These are phyloP conservation scores for Sminthurides bifidus DNA, from an alignment of 1,140 invertebrate species.

Conservation along the genomic window DNA sequence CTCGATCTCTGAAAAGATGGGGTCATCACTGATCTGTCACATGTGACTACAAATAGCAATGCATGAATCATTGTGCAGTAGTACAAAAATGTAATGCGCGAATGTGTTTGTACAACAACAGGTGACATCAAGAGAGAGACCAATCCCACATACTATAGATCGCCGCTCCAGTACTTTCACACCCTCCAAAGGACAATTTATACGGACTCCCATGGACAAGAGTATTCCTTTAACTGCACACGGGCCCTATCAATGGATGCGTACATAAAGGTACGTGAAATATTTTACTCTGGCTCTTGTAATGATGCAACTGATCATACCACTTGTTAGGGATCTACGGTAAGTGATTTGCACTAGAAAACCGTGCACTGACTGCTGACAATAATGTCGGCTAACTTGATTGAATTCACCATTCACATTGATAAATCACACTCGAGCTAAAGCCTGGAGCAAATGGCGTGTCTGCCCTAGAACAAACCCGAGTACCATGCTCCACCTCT, in stretches of 20 bases:
- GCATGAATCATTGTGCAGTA: no score
- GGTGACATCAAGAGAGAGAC: constrained; percentile 35
- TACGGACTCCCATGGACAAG: constrained; percentile 34
- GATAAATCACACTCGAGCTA: no score
- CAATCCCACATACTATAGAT: constrained; percentile 46
- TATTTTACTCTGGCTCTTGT: background rate
- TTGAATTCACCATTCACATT: background rate
- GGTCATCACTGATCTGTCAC: no score
- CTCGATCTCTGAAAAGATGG: no score
- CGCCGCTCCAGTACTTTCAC: constrained; percentile 41
- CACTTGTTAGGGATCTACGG: background rate
- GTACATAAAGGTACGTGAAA: constrained; percentile 42
- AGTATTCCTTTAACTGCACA: constrained; percentile 32
- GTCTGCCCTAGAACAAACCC: no score
- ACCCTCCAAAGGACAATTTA: constrained; percentile 25
- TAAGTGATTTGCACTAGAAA: background rate
- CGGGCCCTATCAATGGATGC: constrained; percentile 41
- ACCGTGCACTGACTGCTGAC: no score
- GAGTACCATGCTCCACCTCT: no score
- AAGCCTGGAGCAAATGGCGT: no score
- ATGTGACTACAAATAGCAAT: no score
- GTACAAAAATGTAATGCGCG: no score
- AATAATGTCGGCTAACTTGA: background rate
- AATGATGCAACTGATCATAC: background rate
- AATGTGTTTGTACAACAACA: no score